Percentiles rank a stretch among this genome's conserved stretches.
phyloP scores from a whole-genome alignment of 2,888 invertebrate species.

The Morinoia aosen region DNA sequence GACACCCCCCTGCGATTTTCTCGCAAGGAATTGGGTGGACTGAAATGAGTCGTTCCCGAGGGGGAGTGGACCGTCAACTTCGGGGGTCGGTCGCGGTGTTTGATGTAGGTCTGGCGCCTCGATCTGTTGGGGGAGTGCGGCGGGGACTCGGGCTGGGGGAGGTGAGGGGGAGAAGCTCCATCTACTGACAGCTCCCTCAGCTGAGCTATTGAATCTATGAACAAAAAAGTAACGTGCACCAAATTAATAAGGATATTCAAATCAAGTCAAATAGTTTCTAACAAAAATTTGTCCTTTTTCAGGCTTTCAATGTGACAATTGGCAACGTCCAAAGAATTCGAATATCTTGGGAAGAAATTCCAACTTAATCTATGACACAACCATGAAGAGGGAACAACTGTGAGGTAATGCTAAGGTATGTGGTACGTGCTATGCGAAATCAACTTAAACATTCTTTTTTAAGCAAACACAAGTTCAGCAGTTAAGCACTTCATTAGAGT shows the following conservation, averaged over 20 bases:
- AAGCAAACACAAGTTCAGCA: not conserved
- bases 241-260: not conserved
- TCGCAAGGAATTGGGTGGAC: not conserved
- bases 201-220: constrained; percentile 40
- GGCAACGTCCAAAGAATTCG: not conserved
- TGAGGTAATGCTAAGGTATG: not conserved
- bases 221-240: not conserved
- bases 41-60: not conserved
- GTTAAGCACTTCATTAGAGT: not conserved
- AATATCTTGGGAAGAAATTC: not conserved
- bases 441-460: not conserved
- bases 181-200: constrained; percentile 39
- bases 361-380: not conserved
- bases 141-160: constrained; percentile 44
- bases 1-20: not conserved
- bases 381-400: not conserved
- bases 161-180: constrained; percentile 8
- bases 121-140: not conserved
- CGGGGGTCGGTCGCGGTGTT: not conserved
- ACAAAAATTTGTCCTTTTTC: not conserved
- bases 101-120: constrained; percentile 9
- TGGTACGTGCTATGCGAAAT: not conserved
- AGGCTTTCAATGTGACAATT: not conserved
- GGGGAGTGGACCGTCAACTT: not conserved
- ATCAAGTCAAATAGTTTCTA: not conserved